Evolutionary conservation across 2,797 vertebrate genomes (phyloP), one percentile per base, ranked within the genome.

Genomic region (Squalus acanthias): DNA sequence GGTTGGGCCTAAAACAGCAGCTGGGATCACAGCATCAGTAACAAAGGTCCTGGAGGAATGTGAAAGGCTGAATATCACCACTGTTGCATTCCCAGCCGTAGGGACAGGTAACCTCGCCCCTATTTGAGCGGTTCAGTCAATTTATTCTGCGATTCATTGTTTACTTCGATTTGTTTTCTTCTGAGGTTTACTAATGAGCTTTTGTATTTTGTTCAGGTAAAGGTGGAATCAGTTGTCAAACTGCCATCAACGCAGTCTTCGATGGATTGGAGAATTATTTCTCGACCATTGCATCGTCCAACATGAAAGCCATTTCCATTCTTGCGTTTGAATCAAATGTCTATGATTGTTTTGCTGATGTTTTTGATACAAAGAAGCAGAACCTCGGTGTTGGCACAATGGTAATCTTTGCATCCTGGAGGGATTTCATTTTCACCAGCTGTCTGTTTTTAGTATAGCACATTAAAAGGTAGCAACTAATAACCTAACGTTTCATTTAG

Each of bases 51-150:
- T 97, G 95, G 95, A 97, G 79, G 96, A 97, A 63, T 97, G 97
- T 87, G 97, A 97, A 70, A 96, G 29, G n/a, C 96, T 96, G 63
- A 93, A 29, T 15, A 96, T 96, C 76, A 96, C 96, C n/a, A 96
- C 96, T 5, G 70, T 97, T 87, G 96, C 97, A 39, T 95, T 97
- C 79, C 97, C 97, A 88, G 97, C 97, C 24, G 97, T 98, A 57
- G 97, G 97, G 65, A 98, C 97, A 96, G 97, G 97, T 97, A 76
- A 96, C 85, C 95, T 39, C 22, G 33, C 22, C 82, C 76, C 22
- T 6, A 46, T 13, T 13, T 57, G 6, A 60, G 50, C 70, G 15
- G 39, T 57, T 53, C 15, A 4, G 13, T 33, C 46, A 76, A 20
- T 17, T 95, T 57, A 46, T 57, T 57, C 70, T 60, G 5, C 9